A percentile compares a stretch with the other conserved stretches of the same genome.
Conservation (phyloP, 1,140 invertebrate genomes). For the Tigriopus japonicus region DNA sequence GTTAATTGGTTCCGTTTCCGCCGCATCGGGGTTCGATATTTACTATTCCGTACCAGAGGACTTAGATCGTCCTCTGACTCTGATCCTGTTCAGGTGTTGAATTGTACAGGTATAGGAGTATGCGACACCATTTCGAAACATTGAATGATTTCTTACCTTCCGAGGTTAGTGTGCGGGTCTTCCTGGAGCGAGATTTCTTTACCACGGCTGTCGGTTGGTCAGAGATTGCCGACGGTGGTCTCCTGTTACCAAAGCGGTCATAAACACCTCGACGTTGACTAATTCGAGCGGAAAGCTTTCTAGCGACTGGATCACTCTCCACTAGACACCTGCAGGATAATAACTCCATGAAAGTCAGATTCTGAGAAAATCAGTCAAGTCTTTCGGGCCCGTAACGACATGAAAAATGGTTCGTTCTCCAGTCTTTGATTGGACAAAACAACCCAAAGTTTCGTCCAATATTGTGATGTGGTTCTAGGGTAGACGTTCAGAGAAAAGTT, state of each 20-base stretch:
- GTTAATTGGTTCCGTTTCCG: too few species aligned
- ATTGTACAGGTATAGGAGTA: too few species aligned
- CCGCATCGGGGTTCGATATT: too few species aligned
- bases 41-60: too few species aligned
- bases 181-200: too few species aligned
- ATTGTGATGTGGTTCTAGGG: background rate
- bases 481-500: background rate
- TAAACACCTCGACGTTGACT: conserved; percentile 5
- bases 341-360: background rate
- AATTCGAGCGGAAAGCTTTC: conserved; percentile 8
- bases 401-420: background rate
- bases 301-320: conserved; percentile 11
- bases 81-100: too few species aligned
- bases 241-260: conserved; percentile 9
- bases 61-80: too few species aligned
- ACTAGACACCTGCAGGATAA: conserved; percentile 9
- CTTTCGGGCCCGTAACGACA: background rate
- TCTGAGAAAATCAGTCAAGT: background rate
- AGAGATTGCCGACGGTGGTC: background rate
- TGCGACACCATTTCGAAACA: too few species aligned
- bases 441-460: background rate
- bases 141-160: too few species aligned
- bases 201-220: too few species aligned
- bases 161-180: too few species aligned
- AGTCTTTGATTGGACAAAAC: background rate